Evolutionary conservation across 1,140 invertebrate genomes (phyloP).

Genomic region (Akabosia matsudoensis): DNA sequence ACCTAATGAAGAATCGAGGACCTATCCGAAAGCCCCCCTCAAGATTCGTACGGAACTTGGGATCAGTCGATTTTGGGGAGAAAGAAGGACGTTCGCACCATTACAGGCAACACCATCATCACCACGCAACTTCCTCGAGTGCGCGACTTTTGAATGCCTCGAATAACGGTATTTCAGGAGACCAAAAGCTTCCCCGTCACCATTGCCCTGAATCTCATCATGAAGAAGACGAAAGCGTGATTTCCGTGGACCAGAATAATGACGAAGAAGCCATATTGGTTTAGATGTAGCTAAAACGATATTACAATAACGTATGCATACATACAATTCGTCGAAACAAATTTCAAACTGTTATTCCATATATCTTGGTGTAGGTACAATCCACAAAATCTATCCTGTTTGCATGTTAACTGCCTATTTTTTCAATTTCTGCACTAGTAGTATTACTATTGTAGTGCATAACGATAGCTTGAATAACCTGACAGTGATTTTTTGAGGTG

Average conservation of each 20-base stretch:
- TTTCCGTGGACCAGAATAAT: slow-evolving; percentile 47
- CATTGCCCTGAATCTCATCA: slow-evolving; percentile 3
- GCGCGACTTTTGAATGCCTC: not conserved
- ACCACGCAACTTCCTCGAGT: not conserved
- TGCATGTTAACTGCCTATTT: too few species aligned
- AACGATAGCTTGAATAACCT: too few species aligned
- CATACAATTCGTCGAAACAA: not conserved
- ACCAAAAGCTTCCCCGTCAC: not conserved
- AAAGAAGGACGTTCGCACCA: slow-evolving; percentile 23
- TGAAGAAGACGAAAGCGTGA: slow-evolving; percentile 46
- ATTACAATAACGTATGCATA: not conserved
- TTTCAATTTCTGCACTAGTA: too few species aligned
- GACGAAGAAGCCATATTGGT: slow-evolving; percentile 48
- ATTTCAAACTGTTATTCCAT: too few species aligned
- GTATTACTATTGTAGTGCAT: too few species aligned
- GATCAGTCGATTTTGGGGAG: slow-evolving; percentile 45
- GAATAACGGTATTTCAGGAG: not conserved
- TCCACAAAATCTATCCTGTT: too few species aligned
- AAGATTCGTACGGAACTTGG: slow-evolving; percentile 44
- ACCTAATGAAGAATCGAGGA: slow-evolving; percentile 40
- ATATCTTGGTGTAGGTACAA: too few species aligned
- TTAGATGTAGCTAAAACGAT: slow-evolving; percentile 5
- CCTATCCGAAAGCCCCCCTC: slow-evolving; percentile 44
- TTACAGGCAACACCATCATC: not conserved
- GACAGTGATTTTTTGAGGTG: slow-evolving; percentile 16